These are phyloP conservation scores for Cirrhinus molitorella DNA, from an alignment of 2,797 vertebrate species.

Conservation along the genomic window DNA sequence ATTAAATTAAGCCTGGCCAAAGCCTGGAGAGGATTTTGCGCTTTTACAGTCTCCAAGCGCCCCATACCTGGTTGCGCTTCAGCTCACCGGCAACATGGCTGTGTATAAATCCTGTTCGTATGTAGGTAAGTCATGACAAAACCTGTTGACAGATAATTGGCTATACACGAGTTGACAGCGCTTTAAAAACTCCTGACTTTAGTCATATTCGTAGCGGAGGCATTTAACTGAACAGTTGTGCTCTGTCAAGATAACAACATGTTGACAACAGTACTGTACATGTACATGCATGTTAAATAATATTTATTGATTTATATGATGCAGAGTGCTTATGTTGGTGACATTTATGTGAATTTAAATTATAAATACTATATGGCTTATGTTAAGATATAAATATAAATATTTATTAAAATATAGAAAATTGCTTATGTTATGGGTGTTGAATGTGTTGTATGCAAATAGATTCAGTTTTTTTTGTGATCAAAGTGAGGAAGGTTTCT, in stretches of 20 bases:
- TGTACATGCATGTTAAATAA: not conserved
- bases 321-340: not conserved
- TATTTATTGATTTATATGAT: not conserved
- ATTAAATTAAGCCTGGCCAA: slow-evolving; percentile 80
- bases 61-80: slow-evolving; percentile 60
- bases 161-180: slow-evolving; percentile 59
- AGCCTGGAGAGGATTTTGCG: slow-evolving; percentile 69
- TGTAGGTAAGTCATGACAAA: slow-evolving; percentile 60
- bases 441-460: not conserved
- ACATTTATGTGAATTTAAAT: not conserved
- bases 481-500: not conserved
- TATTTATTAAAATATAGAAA: not conserved
- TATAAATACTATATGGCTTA: not conserved
- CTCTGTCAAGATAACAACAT: not conserved
- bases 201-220: not conserved
- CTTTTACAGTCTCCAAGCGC: slow-evolving; percentile 56
- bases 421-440: not conserved
- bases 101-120: slow-evolving; percentile 55
- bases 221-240: not conserved
- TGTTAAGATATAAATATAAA: too few relatives aligned
- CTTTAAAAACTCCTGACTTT: slow-evolving; percentile 15
- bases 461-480: not conserved
- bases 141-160: slow-evolving; percentile 66
- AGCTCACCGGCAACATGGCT: slow-evolving; percentile 70
- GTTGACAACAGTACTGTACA: not conserved